phyloP scores from a whole-genome alignment of 2,888 invertebrate species.

The Lepidocyrtoides sp. region DNA sequence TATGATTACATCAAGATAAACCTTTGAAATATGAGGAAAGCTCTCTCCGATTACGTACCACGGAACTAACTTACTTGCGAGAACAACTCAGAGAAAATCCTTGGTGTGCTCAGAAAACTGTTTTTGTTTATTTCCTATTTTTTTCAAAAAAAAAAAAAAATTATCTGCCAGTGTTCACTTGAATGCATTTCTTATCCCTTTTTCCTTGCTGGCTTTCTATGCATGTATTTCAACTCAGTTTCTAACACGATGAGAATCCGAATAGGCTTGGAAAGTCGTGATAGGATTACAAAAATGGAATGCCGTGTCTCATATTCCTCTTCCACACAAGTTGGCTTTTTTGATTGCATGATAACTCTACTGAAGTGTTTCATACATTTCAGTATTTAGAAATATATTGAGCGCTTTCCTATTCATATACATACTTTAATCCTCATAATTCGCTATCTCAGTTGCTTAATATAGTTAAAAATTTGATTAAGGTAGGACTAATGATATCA shows the following conservation, averaged over 20 bases:
- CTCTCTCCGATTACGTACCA: neutral
- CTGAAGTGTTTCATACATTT: too few relatives aligned
- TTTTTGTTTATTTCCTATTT: conserved; percentile 40
- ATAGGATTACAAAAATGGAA: conserved; percentile 10
- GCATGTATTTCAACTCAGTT: neutral
- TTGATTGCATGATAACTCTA: neutral
- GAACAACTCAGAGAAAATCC: too few relatives aligned
- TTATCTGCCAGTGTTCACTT: conserved; percentile 16
- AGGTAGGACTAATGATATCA: too few relatives aligned
- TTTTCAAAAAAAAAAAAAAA: too few relatives aligned
- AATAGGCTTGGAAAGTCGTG: conserved; percentile 17
- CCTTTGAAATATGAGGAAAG: conserved; percentile 56
- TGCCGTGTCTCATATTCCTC: neutral
- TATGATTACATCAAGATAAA: conserved; percentile 59
- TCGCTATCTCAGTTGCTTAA: too few relatives aligned
- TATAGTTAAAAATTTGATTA: too few relatives aligned
- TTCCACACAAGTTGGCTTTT: too few relatives aligned
- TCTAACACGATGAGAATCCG: conserved; percentile 3
- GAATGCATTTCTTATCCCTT: conserved; percentile 13
- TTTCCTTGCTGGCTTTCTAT: neutral
- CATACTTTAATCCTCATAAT: too few relatives aligned
- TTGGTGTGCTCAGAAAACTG: neutral
- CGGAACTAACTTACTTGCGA: neutral
- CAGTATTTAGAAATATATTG: too few relatives aligned
- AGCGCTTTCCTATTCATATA: too few relatives aligned